Percentiles rank a stretch among this genome's conserved stretches.
Conservation (phyloP, 1,140 invertebrate genomes). For the Pseudobourletiella spinata region DNA sequence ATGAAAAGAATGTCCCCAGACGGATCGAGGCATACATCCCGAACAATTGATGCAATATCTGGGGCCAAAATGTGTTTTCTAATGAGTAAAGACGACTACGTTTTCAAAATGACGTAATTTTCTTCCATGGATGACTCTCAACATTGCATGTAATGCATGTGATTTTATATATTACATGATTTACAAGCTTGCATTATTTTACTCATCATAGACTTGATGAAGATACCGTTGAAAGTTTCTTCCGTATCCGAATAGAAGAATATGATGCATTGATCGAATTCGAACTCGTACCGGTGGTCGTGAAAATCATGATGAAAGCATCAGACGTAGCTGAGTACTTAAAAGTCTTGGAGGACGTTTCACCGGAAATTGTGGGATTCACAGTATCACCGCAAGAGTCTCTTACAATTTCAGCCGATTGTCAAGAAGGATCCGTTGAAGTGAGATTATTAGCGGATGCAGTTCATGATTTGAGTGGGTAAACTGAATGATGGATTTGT, state of each 20-base stretch:
- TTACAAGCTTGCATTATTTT: background rate
- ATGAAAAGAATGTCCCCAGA: slow-evolving; percentile 13
- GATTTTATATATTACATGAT: background rate
- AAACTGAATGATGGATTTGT: too few species aligned
- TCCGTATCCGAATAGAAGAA: background rate
- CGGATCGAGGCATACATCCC: background rate
- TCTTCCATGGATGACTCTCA: too few species aligned
- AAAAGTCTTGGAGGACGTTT: background rate
- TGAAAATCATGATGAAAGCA: slow-evolving; percentile 6
- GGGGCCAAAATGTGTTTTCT: background rate
- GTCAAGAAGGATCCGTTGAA: background rate
- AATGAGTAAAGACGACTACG: background rate
- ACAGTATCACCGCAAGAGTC: background rate
- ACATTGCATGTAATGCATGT: background rate
- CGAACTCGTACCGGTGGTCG: background rate
- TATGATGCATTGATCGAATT: slow-evolving; percentile 9
- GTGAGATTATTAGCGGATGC: too few species aligned
- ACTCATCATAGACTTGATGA: background rate
- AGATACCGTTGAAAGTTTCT: background rate
- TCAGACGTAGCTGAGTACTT: slow-evolving; percentile 1
- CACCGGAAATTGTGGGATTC: background rate
- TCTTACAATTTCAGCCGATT: background rate
- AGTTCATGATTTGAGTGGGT: too few species aligned
- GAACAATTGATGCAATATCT: background rate
- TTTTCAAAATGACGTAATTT: slow-evolving; percentile 4